These are phyloP conservation scores for Dynastes maya DNA, from an alignment of 2,888 invertebrate species.

Conservation along the genomic window DNA sequence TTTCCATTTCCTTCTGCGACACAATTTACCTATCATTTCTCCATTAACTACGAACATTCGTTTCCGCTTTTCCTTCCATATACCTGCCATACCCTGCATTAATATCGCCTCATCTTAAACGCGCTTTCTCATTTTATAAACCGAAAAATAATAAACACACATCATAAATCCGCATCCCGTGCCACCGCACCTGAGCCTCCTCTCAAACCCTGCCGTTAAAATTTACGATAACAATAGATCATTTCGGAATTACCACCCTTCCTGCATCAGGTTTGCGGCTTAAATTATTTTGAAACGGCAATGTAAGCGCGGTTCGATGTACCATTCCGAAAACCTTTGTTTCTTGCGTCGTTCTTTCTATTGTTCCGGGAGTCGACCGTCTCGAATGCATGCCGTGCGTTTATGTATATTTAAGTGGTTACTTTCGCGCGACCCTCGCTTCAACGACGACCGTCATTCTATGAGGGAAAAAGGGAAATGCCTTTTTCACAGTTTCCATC, in stretches of 20 bases:
- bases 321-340: constrained; percentile 48
- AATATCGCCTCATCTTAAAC: constrained; percentile 16
- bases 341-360: constrained; percentile 51
- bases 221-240: constrained; percentile 45
- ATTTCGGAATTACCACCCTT: constrained; percentile 30
- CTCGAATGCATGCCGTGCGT: constrained; percentile 56
- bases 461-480: constrained; percentile 31
- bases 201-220: constrained; percentile 1
- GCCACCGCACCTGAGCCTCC: neutral
- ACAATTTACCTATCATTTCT: constrained; percentile 28
- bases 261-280: constrained; percentile 22
- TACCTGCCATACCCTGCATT: neutral
- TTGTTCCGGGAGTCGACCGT: constrained; percentile 51
- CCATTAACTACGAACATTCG: constrained; percentile 26
- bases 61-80: constrained; percentile 1
- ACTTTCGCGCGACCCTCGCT: constrained; percentile 58
- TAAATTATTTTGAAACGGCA: constrained; percentile 35
- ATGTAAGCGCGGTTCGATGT: constrained; percentile 31
- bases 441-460: constrained; percentile 33
- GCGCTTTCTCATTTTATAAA: constrained; percentile 39
- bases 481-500: constrained; percentile 21
- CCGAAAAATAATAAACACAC: constrained; percentile 46
- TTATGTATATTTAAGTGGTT: constrained; percentile 60
- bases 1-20: constrained; percentile 38
- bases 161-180: constrained; percentile 30